Base-by-base conservation (phyloP, 2,888 invertebrate genomes). In the Nymphalis polychloros region DNA sequence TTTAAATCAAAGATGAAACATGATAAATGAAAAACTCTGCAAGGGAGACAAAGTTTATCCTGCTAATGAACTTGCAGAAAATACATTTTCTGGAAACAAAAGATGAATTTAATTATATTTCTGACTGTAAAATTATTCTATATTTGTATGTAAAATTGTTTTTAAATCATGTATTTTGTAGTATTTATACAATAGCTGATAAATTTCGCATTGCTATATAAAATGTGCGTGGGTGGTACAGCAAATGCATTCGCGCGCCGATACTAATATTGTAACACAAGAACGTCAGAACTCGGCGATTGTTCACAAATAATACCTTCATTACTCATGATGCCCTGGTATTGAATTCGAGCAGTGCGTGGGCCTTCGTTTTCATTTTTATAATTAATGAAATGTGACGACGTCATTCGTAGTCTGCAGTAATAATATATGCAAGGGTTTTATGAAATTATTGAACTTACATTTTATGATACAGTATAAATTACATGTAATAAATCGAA, bases 241-340 rank as follows among this genome's bases (percentile, higher is more conserved):
- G 59, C 61, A 55, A 62, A 52, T 63, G 47, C 53, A 63, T 20
- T 35, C 10, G 46, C 59, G 53, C 49, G 50, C 55, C 68, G 23
- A 55, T 47, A 61, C 53, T 23, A 4, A 27, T 53, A 27, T 41
- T 19, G 57, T 57, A 35, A 57, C 16, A 47, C 27, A 60, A 27
- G 35, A 64, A 70, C 31, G 67, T 67, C 66, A 55, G 67, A 63
- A 64, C 49, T 63, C 53, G 59, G 64, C 53, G 53, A 67, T 67
- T 67, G 66, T 64, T 64, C 60, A 46, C 47, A 17, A 60, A 62
- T 65, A 65, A 65, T 67, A 66, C 55, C 63, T 60, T 64, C 63
- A 55, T 35, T 49, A 55, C 16, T 63, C 27, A 69, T 72, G 67
- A 49, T 55, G 57, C 59, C 67, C 69, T 72, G 67, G 69, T 71